Conservation (phyloP, 2,797 vertebrate genomes). For the Urophycis tenuis region DNA sequence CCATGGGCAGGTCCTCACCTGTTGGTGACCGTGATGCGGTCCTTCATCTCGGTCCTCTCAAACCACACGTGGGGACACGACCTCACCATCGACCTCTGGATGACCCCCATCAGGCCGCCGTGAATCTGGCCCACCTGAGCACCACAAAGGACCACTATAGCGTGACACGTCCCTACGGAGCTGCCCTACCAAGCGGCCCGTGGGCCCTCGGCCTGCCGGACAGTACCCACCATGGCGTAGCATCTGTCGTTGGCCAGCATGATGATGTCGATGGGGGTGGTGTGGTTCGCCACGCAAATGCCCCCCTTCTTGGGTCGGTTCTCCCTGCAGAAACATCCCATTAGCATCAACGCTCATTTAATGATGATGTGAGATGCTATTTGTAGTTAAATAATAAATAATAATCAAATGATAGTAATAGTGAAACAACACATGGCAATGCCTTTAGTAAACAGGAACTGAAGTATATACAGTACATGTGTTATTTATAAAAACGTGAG, state of each 20-base stretch:
- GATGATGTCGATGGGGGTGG: constrained; percentile 89
- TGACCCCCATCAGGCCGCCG: constrained; percentile 86
- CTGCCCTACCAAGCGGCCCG: neutral
- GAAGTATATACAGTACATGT: neutral
- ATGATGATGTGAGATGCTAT: neutral
- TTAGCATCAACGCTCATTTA: neutral
- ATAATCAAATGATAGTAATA: neutral
- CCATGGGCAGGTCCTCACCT: constrained; percentile 68
- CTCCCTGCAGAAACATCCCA: constrained; percentile 70
- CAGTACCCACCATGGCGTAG: constrained; percentile 89
- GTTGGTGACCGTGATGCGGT: constrained; percentile 84
- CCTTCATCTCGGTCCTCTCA: constrained; percentile 90
- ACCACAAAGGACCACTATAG: constrained; percentile 5
- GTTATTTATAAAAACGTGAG: neutral
- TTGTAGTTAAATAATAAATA: neutral
- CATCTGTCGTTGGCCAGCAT: constrained; percentile 93
- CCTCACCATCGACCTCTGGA: constrained; percentile 87
- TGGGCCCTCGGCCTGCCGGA: neutral
- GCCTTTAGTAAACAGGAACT: too few relatives aligned
- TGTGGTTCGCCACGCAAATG: constrained; percentile 96
- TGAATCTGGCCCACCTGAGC: constrained; percentile 89
- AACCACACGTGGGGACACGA: constrained; percentile 96
- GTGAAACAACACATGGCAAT: neutral
- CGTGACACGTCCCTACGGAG: neutral
- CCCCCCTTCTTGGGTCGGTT: constrained; percentile 89